Evolutionary conservation across 2,888 invertebrate species (phyloP), one percentile per base, ranked within the genome.

Genomic region (Timandra comae): DNA sequence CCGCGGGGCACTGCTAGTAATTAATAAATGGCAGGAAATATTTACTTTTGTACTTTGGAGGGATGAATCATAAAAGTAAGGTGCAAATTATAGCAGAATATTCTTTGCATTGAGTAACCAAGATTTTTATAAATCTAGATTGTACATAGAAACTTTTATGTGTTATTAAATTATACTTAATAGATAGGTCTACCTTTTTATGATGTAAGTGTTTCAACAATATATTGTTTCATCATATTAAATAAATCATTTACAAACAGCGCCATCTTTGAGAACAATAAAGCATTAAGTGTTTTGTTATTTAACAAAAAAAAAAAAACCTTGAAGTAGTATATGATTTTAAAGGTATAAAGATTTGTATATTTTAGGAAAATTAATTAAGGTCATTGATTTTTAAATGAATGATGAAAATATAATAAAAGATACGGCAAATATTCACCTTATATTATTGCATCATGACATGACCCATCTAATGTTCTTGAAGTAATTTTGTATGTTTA

Each of bases 311-410:
- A 24, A 24, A 9, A 24, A 6, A 10, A 11, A 1, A 24, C 9
- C 24, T 11, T 24, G 9, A 11, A 24, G 7, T 10, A 24, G 7
- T 16, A 9, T 10, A 24, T 10, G 10, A 7, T 24, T 24, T 10
- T 6, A 9, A 24, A 4, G 11, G 10, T 24, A 11, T 24, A 4
- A 11, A 9, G 11, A 6, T 7, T 11, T 24, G 9, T 7, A 9
- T 24, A 24, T 9, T 16, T 5, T 3, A 24, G 9, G 10, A 11
- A 24, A 24, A 24, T 10, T 16, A 3, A 24, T 24, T 24, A 24
- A 24, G 24, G 24, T 24, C 24, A 24, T 11, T 11, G 24, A 24
- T 24, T 24, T 24, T 24, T 24, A 24, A 24, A 2, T 10, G 11
- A 24, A 16, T 16, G 16, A 16, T 16, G 16, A 6, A 6, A 5